Percentiles rank a stretch among this genome's conserved stretches.
These are phyloP conservation scores for Eumacrocentrus americanus DNA, from an alignment of 2,888 invertebrate species.

Conservation along the genomic window DNA sequence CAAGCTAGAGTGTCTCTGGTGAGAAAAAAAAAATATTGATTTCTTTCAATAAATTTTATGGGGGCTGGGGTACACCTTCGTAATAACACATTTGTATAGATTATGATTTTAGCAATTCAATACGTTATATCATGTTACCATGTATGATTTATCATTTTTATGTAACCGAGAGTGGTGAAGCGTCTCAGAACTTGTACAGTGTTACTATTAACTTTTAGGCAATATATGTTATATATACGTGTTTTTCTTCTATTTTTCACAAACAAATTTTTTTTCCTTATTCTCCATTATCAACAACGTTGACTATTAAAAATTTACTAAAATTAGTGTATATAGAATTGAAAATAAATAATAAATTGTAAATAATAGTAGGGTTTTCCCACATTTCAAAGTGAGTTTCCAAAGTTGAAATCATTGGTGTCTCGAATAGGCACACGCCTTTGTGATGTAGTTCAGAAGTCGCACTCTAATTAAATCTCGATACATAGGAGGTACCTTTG, in stretches of 20 bases:
- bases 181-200: constrained; percentile 27
- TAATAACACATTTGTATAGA: constrained; percentile 15
- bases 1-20: neutral
- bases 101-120: constrained; percentile 18
- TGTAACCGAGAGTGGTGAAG: neutral
- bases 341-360: too few species aligned
- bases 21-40: neutral
- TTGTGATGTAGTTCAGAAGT: too few species aligned
- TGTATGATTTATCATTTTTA: neutral
- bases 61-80: neutral
- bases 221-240: neutral
- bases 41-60: neutral
- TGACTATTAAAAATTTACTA: too few species aligned
- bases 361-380: too few species aligned
- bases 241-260: neutral
- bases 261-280: too few species aligned
- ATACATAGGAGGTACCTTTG: too few species aligned
- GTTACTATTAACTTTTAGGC: constrained; percentile 21
- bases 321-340: too few species aligned
- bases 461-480: too few species aligned
- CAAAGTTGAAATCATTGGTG: too few species aligned
- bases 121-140: constrained; percentile 20
- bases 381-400: too few species aligned
- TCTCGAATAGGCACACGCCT: too few species aligned
- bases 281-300: too few species aligned